Base-by-base conservation (phyloP, 2,113 vertebrate genomes). In the Sinocyclocheilus grahami region DNA sequence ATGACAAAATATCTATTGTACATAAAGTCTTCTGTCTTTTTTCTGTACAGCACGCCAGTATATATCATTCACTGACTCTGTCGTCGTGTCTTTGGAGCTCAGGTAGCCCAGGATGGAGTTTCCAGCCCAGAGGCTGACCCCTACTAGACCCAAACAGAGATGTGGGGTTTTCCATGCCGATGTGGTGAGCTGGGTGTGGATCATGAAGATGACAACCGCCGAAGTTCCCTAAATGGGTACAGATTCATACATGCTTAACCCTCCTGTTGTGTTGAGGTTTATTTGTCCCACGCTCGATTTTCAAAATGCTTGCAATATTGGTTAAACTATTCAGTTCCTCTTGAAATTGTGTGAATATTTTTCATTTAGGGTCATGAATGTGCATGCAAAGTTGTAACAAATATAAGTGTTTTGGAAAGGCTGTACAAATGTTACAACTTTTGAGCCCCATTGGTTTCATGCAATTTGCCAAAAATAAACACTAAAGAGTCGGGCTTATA, bases 61-160 rank as follows among this genome's bases (percentile, higher is more conserved):
- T 30, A 78, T 65, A 42, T 77, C 39, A 39, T 85, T 63, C 39
- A 22, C 72, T 12, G 60, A 85, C 76, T 48, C 30, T 55, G 58
- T 33, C 24, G 20, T 85, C 9, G 8, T 0, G n/a, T 63, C 63
- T 67, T 84, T 84, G 33, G 81, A 72, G 71, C 39, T 76, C n/a
- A 88, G 71, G 76, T 80, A 89, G 11, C 86, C 86, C 60, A 87
- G 58, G 9, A 89, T 82, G 24, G 88, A 89, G 86, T 89, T 89
- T 37, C 67, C 86, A 14, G 88, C 74, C 86, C 86, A 89, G 6
- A 89, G 67, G 18, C 80, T 24, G 48, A 81, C 88, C 13, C 80
- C 79, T 13, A 69, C 11, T 33, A 87, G 48, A 20, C 84, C 75
- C 20, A 86, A 42, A n/a, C 76, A 88, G 14, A 88, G 13, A 20